Evolutionary conservation across 1,140 invertebrate species (phyloP).

Genomic region (Tribolium madens): DNA sequence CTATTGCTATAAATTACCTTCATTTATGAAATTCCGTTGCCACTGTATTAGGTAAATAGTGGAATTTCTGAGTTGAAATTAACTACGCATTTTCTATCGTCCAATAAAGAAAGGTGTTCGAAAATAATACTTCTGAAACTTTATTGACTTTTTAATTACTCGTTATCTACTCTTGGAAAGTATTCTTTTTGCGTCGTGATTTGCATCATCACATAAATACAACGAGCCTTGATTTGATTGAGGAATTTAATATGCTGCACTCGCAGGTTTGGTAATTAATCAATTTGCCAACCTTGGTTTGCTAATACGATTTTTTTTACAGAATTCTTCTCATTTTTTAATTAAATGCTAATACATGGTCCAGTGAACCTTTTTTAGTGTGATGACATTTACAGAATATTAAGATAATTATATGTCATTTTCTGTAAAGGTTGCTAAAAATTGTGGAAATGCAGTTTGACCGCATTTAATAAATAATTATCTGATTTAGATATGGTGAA

Average conservation of each 20-base stretch:
- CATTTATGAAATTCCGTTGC: conserved; percentile 2
- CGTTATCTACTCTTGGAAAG: neutral
- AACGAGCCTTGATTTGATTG: conserved; percentile 28
- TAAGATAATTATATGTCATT: conserved; percentile 36
- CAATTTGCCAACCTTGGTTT: conserved; percentile 23
- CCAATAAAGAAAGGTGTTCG: conserved; percentile 2
- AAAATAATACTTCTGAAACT: neutral
- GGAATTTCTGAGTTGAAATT: conserved; percentile 9
- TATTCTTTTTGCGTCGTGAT: conserved; percentile 1
- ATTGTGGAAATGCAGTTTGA: neutral
- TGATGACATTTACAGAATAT: conserved; percentile 18
- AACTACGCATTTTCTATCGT: conserved; percentile 5
- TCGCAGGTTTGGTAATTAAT: conserved; percentile 6
- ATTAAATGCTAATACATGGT: conserved; percentile 20
- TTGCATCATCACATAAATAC: conserved; percentile 27
- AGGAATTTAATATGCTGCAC: conserved; percentile 18
- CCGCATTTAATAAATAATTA: conserved; percentile 22
- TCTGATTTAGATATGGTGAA: neutral
- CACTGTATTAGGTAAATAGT: neutral
- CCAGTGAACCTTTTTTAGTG: conserved; percentile 23
- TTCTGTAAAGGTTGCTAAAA: conserved; percentile 17
- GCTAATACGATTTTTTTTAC: neutral
- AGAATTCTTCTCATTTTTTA: conserved; percentile 13
- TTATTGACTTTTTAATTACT: conserved; percentile 14
- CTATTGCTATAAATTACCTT: conserved; percentile 1